Evolutionary conservation across 2,888 invertebrate species (phyloP).

Genomic region (Drosophila nigritarsus): DNA sequence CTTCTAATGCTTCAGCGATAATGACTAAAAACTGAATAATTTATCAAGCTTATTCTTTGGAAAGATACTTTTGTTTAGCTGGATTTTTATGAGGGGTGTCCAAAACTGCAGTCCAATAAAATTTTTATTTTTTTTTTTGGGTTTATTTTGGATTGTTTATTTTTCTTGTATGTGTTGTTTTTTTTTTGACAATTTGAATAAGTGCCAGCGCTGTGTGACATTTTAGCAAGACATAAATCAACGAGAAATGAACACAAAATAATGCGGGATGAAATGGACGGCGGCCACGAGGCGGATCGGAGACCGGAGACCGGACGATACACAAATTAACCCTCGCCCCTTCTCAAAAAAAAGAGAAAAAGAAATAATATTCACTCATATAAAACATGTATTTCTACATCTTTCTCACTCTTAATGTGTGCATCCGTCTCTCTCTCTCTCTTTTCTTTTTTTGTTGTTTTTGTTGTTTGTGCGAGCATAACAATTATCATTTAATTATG

Average conservation of each 20-base stretch:
- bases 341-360: conserved; percentile 9
- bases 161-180: background rate
- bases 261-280: conserved; percentile 79
- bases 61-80: conserved; percentile 39
- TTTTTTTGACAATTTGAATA: conserved; percentile 48
- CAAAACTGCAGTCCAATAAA: conserved; percentile 25
- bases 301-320: conserved; percentile 56
- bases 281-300: conserved; percentile 35
- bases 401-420: background rate
- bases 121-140: background rate
- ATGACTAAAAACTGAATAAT: conserved; percentile 26
- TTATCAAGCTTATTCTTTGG: conserved; percentile 40
- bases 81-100: conserved; percentile 23
- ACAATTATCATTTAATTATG: conserved; percentile 82
- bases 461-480: conserved; percentile 39
- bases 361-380: conserved; percentile 27
- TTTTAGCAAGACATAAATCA: conserved; percentile 81
- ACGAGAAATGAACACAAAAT: conserved; percentile 63
- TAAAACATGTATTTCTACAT: conserved; percentile 3
- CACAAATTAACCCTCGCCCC: conserved; percentile 74
- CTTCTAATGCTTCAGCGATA: conserved; percentile 21
- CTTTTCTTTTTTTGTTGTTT: conserved; percentile 4
- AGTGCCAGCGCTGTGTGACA: conserved; percentile 51
- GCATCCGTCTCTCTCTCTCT: background rate
- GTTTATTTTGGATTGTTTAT: conserved; percentile 1